Percentiles rank a stretch among this genome's conserved stretches.
Evolutionary conservation across 2,888 invertebrate genomes (phyloP).

Genomic region (Lomographa bimaculata): DNA sequence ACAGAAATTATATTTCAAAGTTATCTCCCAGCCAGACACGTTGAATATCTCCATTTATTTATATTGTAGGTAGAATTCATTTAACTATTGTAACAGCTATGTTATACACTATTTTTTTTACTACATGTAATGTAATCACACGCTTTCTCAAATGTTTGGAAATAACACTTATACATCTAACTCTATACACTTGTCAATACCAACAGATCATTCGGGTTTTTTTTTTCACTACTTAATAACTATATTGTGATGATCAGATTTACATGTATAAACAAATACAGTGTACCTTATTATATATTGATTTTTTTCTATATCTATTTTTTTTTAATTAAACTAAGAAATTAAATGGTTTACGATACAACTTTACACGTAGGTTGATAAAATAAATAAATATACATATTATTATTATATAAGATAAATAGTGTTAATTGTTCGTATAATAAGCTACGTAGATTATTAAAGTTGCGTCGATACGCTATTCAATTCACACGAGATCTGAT

Average conservation of each 20-base stretch:
- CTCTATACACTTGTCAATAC: conserved; percentile 38
- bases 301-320: conserved; percentile 38
- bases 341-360: conserved; percentile 30
- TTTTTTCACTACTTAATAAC: conserved; percentile 12
- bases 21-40: conserved; percentile 47
- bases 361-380: too few relatives aligned
- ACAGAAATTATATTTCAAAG: conserved; percentile 11
- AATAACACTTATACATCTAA: conserved; percentile 64
- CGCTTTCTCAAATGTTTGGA: conserved; percentile 39
- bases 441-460: conserved; percentile 32
- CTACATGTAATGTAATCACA: conserved; percentile 50
- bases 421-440: conserved; percentile 31
- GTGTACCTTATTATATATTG: conserved; percentile 60
- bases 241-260: conserved; percentile 30
- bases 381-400: conserved; percentile 10
- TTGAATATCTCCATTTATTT: conserved; percentile 11
- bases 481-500: conserved; percentile 31
- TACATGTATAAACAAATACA: conserved; percentile 69
- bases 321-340: conserved; percentile 40
- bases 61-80: conserved; percentile 27
- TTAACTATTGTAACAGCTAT: conserved; percentile 35
- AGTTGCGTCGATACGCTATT: conserved; percentile 25
- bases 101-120: conserved; percentile 23
- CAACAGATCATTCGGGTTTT: conserved; percentile 53
- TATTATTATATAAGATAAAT: too few relatives aligned